Base-by-base conservation (phyloP, 2,113 vertebrate genomes). In the Xenus cinereus region DNA sequence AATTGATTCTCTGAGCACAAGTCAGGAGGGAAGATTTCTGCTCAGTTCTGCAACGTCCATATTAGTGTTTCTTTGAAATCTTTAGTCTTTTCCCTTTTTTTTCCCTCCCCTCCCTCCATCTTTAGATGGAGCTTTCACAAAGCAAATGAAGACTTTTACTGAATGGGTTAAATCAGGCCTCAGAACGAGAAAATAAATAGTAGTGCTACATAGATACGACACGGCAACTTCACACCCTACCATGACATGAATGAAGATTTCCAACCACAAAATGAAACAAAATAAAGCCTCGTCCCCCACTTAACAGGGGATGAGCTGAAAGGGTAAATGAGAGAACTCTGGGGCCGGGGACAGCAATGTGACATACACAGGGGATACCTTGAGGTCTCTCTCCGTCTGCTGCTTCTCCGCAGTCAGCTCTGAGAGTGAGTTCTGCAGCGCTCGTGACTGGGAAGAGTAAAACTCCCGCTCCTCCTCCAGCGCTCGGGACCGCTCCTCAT, bases 381-480 rank as follows among this genome's bases (percentile, higher is more conserved):
- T 99, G 78, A 99, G 99, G 95, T 99, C 99, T 30, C 96, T 98
- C 96, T 99, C 99, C 0, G 99, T 98, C 97, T 99, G 98, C 97
- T 98, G 98, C 87, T 99, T 99, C 98, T 99, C 99, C 0, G 97
- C 98, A 0, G 98, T 99, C 96, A 99, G 98, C 97, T 99, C 99
- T 7, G 96, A 98, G 53, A 99, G 98, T 0, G 99, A 99, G 97
- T 98, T 98, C 98, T 99, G 99, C 96, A 99, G 98, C 0, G 98
- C 98, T 75, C 94, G 98, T 0, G 99, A 98, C 97, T 99, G 99
- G 56, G 98, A 98, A 2, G 99, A 99, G 94, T 99, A 99, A 96
- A 98, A 99, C 92, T 99, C 99, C 2, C 98, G 97, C 96, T 99
- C 99, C 95, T 99, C 98, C 97, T 99, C 99, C 97, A 99, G 97